Evolutionary conservation across 1,140 invertebrate genomes (phyloP).

Genomic region (Heliothis virescens): DNA sequence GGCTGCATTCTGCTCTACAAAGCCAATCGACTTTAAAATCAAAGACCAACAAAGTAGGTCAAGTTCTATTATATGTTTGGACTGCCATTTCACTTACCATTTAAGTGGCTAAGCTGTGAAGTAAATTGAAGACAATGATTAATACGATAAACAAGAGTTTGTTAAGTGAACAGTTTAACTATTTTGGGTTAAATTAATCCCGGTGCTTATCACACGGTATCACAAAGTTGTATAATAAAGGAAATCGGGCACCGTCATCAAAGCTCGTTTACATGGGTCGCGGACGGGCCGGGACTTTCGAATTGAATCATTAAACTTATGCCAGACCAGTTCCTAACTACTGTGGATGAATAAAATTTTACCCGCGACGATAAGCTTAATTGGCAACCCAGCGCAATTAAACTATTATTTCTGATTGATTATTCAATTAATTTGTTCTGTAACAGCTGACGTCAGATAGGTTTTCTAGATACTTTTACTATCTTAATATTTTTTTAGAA

Average conservation of each 20-base stretch:
- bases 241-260: constrained; percentile 39
- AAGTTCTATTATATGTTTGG: not conserved
- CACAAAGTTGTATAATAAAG: constrained; percentile 51
- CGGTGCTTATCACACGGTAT: constrained; percentile 37
- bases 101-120: not conserved
- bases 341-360: constrained; percentile 45
- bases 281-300: constrained; percentile 23
- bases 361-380: constrained; percentile 45
- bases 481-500: not conserved
- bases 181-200: constrained; percentile 37
- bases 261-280: constrained; percentile 17
- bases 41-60: not conserved
- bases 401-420: not conserved
- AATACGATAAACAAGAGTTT: constrained; percentile 3
- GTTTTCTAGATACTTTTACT: not conserved
- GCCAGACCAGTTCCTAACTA: constrained; percentile 35
- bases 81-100: not conserved
- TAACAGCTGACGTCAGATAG: too few relatives aligned
- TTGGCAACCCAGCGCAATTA: constrained; percentile 38
- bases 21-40: constrained; percentile 1
- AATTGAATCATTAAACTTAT: constrained; percentile 50
- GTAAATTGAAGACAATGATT: constrained; percentile 20
- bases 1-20: not conserved
- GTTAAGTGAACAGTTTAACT: constrained; percentile 31
- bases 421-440: not conserved